These are phyloP conservation scores for Camptogramma bilineatum DNA, from an alignment of 2,888 invertebrate genomes.

Conservation along the genomic window DNA sequence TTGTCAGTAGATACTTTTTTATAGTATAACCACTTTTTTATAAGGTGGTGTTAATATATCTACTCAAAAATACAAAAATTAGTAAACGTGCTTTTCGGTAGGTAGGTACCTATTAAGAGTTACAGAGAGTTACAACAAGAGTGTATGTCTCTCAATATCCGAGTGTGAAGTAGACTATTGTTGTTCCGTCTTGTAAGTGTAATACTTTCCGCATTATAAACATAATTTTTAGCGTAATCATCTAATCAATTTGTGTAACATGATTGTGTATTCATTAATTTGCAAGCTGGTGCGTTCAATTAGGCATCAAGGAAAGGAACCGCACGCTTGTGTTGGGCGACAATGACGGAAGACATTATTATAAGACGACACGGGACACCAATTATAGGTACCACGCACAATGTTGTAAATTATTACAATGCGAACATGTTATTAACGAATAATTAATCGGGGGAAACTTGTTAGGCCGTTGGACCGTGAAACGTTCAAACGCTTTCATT, in stretches of 20 bases:
- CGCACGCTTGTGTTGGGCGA: constrained; percentile 26
- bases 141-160: neutral
- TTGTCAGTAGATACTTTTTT: neutral
- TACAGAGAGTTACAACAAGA: neutral
- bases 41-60: too few species aligned
- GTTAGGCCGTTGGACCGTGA: constrained; percentile 71
- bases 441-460: constrained; percentile 78
- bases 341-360: constrained; percentile 65
- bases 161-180: neutral
- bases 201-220: constrained; percentile 11
- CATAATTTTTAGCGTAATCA: neutral
- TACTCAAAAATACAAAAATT: too few species aligned
- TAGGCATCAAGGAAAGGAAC: constrained; percentile 32
- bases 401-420: constrained; percentile 67
- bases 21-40: neutral
- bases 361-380: constrained; percentile 59
- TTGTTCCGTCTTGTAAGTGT: neutral
- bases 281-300: constrained; percentile 31
- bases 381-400: constrained; percentile 53
- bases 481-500: constrained; percentile 73
- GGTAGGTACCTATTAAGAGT: too few species aligned
- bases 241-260: constrained; percentile 4
- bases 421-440: constrained; percentile 66
- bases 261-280: constrained; percentile 30
- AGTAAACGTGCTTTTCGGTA: too few species aligned